phyloP scores from a whole-genome alignment of 2,888 invertebrate genomes.

The Gryllus longicercus region DNA sequence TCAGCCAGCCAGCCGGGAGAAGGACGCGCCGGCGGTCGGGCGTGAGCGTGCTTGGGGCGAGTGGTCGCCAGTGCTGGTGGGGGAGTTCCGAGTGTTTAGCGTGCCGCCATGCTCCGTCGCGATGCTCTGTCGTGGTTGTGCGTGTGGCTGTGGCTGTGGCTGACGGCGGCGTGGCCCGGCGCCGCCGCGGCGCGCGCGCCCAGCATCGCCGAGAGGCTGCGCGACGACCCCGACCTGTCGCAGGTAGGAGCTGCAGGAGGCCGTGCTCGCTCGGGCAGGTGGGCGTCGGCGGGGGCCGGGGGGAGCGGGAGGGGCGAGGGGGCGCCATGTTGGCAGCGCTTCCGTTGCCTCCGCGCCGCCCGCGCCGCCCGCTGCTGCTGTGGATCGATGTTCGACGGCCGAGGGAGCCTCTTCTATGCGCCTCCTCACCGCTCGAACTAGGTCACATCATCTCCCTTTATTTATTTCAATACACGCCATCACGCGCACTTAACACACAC shows the following conservation, averaged over 20 bases:
- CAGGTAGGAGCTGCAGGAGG: slow-evolving; percentile 52
- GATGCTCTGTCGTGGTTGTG: background rate
- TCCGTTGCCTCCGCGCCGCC: too few species aligned
- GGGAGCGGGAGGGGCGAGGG: background rate
- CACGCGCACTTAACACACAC: too few species aligned
- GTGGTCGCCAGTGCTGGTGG: background rate
- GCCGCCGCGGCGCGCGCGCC: background rate
- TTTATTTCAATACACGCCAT: too few species aligned
- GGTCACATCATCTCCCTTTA: too few species aligned
- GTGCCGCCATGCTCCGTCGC: background rate
- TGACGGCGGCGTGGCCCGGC: background rate
- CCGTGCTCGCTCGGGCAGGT: background rate
- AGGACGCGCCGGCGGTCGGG: background rate
- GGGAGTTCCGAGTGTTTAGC: background rate
- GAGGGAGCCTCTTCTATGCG: too few species aligned
- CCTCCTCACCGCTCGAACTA: too few species aligned
- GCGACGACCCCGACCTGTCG: slow-evolving; percentile 62
- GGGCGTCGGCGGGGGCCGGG: too few species aligned
- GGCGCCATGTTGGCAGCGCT: background rate
- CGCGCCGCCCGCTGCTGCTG: too few species aligned
- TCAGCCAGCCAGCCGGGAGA: background rate
- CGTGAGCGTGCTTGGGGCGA: background rate
- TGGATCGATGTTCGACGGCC: too few species aligned
- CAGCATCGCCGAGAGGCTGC: slow-evolving; percentile 62
- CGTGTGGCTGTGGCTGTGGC: background rate